Evolutionary conservation across 2,113 vertebrate species (phyloP).

Genomic region (Trogon surrucura): DNA sequence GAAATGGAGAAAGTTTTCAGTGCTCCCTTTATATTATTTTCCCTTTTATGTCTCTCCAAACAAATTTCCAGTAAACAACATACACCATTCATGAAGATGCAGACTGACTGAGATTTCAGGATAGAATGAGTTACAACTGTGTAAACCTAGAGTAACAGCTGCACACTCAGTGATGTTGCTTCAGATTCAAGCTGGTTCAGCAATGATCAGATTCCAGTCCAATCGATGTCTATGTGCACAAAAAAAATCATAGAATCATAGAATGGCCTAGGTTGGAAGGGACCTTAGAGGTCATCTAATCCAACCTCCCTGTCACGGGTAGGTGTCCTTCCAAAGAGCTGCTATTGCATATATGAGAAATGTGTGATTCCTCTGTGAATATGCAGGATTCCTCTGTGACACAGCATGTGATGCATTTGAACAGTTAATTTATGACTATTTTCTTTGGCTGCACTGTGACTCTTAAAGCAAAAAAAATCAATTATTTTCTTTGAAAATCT

Average conservation of each 20-base stretch:
- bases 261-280: too few species aligned
- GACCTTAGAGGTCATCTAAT: too few species aligned
- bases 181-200: background rate
- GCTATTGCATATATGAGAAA: background rate
- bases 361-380: background rate
- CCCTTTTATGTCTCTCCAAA: background rate
- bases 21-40: background rate
- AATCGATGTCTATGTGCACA: background rate
- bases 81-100: background rate
- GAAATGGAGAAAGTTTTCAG: background rate
- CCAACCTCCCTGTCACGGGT: too few species aligned
- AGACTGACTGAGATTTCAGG: background rate
- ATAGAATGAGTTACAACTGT: background rate
- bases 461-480: background rate
- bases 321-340: background rate
- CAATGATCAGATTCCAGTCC: background rate
- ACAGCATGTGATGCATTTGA: background rate
- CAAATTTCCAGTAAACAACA: background rate
- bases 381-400: background rate
- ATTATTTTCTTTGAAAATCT: background rate
- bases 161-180: background rate
- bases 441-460: background rate
- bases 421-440: background rate
- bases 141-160: slow-evolving; percentile 1
- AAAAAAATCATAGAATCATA: too few species aligned